Percentiles rank a stretch among this genome's conserved stretches.
Conservation (phyloP, 2,888 invertebrate species). For the Pterobdella sp. region DNA sequence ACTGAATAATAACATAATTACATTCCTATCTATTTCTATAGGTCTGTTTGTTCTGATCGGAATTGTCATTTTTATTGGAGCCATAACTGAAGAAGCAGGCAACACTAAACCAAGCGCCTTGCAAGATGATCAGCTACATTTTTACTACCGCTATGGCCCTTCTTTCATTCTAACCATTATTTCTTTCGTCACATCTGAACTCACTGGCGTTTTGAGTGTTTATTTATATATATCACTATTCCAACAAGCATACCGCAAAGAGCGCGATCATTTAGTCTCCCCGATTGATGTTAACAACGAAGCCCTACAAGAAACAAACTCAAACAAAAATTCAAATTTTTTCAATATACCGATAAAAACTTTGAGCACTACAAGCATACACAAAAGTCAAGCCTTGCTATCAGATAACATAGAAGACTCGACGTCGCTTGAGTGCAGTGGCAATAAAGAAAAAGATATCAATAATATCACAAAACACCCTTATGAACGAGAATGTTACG, state of each 20-base stretch:
- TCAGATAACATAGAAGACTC: not conserved
- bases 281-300: conserved; percentile 26
- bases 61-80: conserved; percentile 51
- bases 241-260: conserved; percentile 48
- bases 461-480: not conserved
- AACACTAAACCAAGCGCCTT: conserved; percentile 42
- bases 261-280: conserved; percentile 42
- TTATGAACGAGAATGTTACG: not conserved
- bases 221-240: conserved; percentile 50
- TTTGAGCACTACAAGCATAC: not conserved
- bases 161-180: conserved; percentile 50
- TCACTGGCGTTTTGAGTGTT: conserved; percentile 50
- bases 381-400: not conserved
- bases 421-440: not conserved
- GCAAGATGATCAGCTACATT: conserved; percentile 43
- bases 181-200: conserved; percentile 49
- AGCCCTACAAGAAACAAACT: conserved; percentile 2
- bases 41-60: conserved; percentile 50
- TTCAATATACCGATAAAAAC: no score
- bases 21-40: conserved; percentile 33
- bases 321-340: no score
- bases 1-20: no score
- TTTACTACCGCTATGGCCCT: conserved; percentile 49
- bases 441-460: not conserved
- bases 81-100: conserved; percentile 50